Evolutionary conservation across 2,888 invertebrate genomes (phyloP).

Genomic region (Leuctra nigra): DNA sequence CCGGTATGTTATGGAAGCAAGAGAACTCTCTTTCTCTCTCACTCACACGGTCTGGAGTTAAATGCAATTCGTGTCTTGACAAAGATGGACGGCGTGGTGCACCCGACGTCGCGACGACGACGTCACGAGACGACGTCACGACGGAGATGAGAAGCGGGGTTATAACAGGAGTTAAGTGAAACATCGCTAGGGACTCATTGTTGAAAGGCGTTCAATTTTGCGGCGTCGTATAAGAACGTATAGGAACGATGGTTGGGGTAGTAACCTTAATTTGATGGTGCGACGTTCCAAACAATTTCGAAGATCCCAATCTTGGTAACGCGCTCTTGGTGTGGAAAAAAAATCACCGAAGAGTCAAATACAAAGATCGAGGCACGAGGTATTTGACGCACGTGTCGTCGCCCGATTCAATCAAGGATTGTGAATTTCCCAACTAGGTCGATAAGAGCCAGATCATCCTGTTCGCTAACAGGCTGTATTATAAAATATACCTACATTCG

Average conservation of each 20-base stretch:
- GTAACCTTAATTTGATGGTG: conserved; percentile 17
- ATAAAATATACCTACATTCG: too few relatives aligned
- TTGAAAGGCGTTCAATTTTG: conserved; percentile 11
- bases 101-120: too few relatives aligned
- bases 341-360: not conserved
- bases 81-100: too few relatives aligned
- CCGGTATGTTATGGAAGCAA: not conserved
- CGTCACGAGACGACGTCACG: too few relatives aligned
- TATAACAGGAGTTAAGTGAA: conserved; percentile 17
- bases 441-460: too few relatives aligned
- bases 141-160: conserved; percentile 1
- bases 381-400: not conserved
- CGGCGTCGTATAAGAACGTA: conserved; percentile 11
- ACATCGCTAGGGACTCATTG: conserved; percentile 15
- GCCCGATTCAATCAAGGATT: not conserved
- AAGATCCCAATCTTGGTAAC: conserved; percentile 6
- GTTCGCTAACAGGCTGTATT: too few relatives aligned
- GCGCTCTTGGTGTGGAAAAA: conserved; percentile 5
- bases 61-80: conserved; percentile 8
- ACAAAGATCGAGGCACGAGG: not conserved
- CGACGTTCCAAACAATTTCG: conserved; percentile 16
- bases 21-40: conserved; percentile 7
- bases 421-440: too few relatives aligned
- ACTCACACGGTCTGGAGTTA: too few relatives aligned
- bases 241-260: not conserved